These are phyloP conservation scores for Drosophila saltans DNA, from an alignment of 1,140 invertebrate genomes.

Conservation along the genomic window DNA sequence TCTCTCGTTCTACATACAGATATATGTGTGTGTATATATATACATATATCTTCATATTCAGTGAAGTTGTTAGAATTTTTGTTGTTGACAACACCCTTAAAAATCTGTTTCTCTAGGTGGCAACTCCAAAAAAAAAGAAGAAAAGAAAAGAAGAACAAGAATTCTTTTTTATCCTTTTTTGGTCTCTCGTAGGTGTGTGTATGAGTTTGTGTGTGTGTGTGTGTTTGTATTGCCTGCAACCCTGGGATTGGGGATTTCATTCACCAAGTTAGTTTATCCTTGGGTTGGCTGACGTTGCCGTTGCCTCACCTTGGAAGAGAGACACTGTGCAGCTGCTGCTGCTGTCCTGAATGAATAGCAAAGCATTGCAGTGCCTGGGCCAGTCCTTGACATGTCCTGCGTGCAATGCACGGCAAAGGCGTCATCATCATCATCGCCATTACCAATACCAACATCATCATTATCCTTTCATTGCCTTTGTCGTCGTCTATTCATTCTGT, in stretches of 20 bases:
- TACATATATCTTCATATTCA: constrained; percentile 10
- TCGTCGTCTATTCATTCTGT: constrained; percentile 74
- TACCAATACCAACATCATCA: neutral
- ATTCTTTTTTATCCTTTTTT: neutral
- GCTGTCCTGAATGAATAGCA: constrained; percentile 43
- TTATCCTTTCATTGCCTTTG: constrained; percentile 29
- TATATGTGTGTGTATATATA: neutral
- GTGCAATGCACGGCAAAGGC: constrained; percentile 11
- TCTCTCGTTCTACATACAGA: neutral
- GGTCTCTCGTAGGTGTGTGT: constrained; percentile 10
- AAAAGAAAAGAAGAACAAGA: constrained; percentile 6
- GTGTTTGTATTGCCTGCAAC: constrained; percentile 3
- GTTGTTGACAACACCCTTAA: constrained; percentile 31
- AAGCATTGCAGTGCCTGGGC: constrained; percentile 18
- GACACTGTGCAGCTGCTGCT: neutral
- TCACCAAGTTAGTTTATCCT: constrained; percentile 45
- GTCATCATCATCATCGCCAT: neutral
- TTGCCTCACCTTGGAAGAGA: constrained; percentile 13
- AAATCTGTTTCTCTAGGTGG: constrained; percentile 17
- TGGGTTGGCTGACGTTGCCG: constrained; percentile 46
- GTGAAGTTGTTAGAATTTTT: constrained; percentile 20
- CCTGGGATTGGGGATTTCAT: constrained; percentile 32
- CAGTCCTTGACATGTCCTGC: constrained; percentile 73
- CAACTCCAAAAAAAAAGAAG: constrained; percentile 30
- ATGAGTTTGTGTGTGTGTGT: neutral